A percentile compares a stretch with the other conserved stretches of the same genome.
Conservation (phyloP, 2,797 vertebrate genomes). For the Amblyraja radiata region DNA sequence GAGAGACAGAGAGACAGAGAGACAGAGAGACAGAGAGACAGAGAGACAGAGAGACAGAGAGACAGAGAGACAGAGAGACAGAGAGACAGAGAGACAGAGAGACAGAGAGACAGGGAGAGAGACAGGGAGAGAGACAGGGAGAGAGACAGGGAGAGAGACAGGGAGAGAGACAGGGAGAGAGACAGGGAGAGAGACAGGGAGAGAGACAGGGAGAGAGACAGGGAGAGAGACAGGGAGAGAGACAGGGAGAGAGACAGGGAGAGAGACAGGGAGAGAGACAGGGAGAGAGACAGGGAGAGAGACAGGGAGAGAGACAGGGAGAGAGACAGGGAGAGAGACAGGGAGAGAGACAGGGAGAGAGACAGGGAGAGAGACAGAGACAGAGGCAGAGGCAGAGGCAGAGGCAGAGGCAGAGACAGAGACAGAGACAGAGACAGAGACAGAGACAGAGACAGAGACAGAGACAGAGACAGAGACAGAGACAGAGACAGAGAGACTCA, state of each 20-base stretch:
- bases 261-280: background rate
- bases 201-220: fast-evolving
- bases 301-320: background rate
- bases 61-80: background rate
- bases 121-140: background rate
- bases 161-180: too few relatives aligned
- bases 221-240: background rate
- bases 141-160: background rate
- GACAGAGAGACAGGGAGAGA: background rate
- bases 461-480: too few relatives aligned
- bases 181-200: too few relatives aligned
- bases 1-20: background rate
- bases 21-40: too few relatives aligned
- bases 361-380: too few relatives aligned
- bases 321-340: too few relatives aligned
- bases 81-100: background rate
- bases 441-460: background rate
- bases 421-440: background rate
- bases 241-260: background rate
- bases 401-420: too few relatives aligned
- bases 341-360: background rate
- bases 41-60: too few relatives aligned
- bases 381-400: background rate
- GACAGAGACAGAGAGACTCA: too few relatives aligned
- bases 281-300: background rate